phyloP scores from a whole-genome alignment of 2,888 invertebrate species.

The Drosophila nr. perissopoda region DNA sequence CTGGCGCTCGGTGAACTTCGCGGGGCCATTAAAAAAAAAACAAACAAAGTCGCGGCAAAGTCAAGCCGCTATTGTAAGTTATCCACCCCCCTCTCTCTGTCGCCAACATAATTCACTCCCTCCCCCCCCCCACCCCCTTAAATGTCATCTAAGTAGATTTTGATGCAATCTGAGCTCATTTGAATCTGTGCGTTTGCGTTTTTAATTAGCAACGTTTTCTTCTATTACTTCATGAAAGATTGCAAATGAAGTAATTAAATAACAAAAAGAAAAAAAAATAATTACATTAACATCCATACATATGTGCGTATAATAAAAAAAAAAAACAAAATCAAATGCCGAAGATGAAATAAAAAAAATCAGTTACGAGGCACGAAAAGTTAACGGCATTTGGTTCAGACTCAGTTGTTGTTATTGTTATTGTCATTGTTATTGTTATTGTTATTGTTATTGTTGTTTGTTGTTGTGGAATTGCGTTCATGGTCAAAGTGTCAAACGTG shows the following conservation, averaged over 20 bases:
- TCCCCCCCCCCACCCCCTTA: not conserved
- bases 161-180: conserved; percentile 57
- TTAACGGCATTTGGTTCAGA: conserved; percentile 60
- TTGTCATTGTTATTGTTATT: conserved; percentile 5
- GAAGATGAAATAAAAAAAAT: conserved; percentile 40
- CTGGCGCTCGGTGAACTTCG: conserved; percentile 34
- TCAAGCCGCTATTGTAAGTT: conserved; percentile 61
- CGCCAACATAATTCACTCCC: not conserved
- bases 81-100: not conserved
- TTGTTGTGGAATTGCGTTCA: conserved; percentile 62
- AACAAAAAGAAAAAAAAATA: conserved; percentile 34
- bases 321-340: conserved; percentile 16
- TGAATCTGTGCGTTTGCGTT: conserved; percentile 68
- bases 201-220: conserved; percentile 75
- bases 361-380: conserved; percentile 55
- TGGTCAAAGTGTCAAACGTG: conserved; percentile 74
- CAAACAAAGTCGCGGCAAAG: conserved; percentile 43
- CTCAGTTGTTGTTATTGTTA: conserved; percentile 4
- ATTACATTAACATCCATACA: not conserved
- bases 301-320: conserved; percentile 9
- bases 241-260: conserved; percentile 78
- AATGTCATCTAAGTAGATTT: conserved; percentile 17
- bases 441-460: conserved; percentile 14
- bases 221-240: conserved; percentile 78
- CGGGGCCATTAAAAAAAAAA: conserved; percentile 40